phyloP scores from a whole-genome alignment of 2,888 invertebrate species.

The Euspilapteryx auroguttella region DNA sequence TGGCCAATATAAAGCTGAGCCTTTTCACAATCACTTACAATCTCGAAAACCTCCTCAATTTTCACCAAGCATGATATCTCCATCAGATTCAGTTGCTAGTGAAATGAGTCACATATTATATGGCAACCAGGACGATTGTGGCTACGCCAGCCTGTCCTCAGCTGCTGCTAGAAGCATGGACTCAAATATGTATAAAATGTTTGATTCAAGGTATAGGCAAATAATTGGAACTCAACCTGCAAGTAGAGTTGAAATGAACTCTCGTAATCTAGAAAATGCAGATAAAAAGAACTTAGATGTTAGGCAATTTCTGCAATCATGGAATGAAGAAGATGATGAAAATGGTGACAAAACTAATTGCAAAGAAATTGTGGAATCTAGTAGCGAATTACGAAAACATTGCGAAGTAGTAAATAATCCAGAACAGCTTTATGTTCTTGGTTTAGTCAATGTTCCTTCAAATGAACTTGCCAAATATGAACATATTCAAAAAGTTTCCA shows the following conservation, averaged over 20 bases:
- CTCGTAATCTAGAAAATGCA: conserved; percentile 15
- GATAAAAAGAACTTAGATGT: conserved; percentile 39
- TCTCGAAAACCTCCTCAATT: conserved; percentile 34
- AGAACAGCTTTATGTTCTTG: conserved; percentile 51
- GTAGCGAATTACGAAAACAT: conserved; percentile 11
- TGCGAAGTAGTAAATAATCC: conserved; percentile 22
- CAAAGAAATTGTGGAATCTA: conserved; percentile 16
- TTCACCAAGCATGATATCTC: conserved; percentile 43
- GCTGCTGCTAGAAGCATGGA: conserved; percentile 45
- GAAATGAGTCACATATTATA: conserved; percentile 35
- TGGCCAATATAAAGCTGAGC: conserved; percentile 30
- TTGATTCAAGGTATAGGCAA: conserved; percentile 27
- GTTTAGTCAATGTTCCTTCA: conserved; percentile 44
- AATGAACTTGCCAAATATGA: conserved; percentile 53
- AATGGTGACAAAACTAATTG: conserved; percentile 19
- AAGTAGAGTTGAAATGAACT: conserved; percentile 16
- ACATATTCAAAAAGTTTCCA: conserved; percentile 53
- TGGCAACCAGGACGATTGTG: conserved; percentile 42
- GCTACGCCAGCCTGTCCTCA: conserved; percentile 52
- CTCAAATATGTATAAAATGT: conserved; percentile 22
- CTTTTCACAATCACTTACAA: conserved; percentile 23
- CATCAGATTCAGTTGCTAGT: conserved; percentile 43
- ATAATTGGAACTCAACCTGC: conserved; percentile 16
- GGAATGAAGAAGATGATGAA: conserved; percentile 55
- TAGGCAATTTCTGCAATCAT: conserved; percentile 51